Evolutionary conservation across 2,888 invertebrate species (phyloP), one percentile per base, ranked within the genome.

Genomic region (Trichacis sp.): DNA sequence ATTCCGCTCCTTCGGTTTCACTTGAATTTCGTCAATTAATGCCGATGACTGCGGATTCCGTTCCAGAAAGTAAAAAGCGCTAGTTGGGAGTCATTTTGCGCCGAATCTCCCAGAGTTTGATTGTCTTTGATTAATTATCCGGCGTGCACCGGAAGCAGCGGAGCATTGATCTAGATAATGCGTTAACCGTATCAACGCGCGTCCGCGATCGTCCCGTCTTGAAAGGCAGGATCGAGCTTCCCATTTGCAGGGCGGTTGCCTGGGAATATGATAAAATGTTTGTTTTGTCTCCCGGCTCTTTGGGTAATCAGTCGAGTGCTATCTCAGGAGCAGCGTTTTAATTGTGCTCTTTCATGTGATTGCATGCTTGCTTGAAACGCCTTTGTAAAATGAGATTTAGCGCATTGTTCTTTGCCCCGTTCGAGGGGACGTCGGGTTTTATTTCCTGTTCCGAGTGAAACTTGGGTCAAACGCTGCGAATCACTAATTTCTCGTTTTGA

Each of bases 51-150:
- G 4, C 9, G 29, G 29, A 9, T 36, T 36, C 3, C 36, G 36
- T 42, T 42, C 42, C 42, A 17, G 15, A 17, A 18, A n/a, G n/a
- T n/a, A n/a, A n/a, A n/a, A 15, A 15, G 4, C 18, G 17, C 42
- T 14, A 72, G 79, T 82, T 83, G 83, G 77, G 82, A 83, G 82
- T 80, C 73, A 69, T 72, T 65, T 68, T 55, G 59, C 73, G 66
- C 57, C 68, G 70, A 67, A 74, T 78, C 82, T 82, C 83, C 80
- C 83, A 82, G 79, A 78, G 75, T 83, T 82, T 82, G 83, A 84
- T 83, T 82, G 82, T 82, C 79, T 80, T 79, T 83, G 83, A 84
- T 83, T 82, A 82, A 83, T 84, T 81, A 68, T 73, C 74, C 74
- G 71, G 73, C 73, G 73, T 69, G 68, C 74, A 69, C 72, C 77